A percentile compares a stretch with the other conserved stretches of the same genome.
Conservation (phyloP, 1,140 invertebrate genomes). For the Cyclargus thomasi region DNA sequence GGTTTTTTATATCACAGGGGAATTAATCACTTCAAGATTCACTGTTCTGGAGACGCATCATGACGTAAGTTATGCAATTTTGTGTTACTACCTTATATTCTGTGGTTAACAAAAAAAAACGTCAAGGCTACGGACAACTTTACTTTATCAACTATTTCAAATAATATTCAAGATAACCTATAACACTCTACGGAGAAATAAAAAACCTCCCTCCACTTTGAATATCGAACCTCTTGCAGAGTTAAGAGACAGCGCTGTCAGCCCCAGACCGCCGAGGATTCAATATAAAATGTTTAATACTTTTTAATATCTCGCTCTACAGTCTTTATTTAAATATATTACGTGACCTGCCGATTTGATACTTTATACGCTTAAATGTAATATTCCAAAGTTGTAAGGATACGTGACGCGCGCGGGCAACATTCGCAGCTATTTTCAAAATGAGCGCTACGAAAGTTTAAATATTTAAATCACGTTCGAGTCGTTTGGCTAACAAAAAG, state of each 20-base stretch:
- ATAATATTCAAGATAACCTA: not conserved
- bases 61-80: no score
- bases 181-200: not conserved
- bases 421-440: constrained; percentile 14
- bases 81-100: no score
- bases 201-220: not conserved
- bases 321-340: constrained; percentile 13
- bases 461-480: constrained; percentile 21
- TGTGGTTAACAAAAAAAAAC: no score
- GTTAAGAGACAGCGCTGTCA: constrained; percentile 2
- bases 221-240: constrained; percentile 1
- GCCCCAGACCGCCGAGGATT: not conserved
- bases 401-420: not conserved
- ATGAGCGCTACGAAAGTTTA: constrained; percentile 12
- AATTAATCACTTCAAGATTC: not conserved
- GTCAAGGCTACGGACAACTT: no score
- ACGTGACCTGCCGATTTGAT: constrained; percentile 9
- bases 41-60: not conserved
- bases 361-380: constrained; percentile 12
- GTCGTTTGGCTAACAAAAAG: constrained; percentile 21
- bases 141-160: not conserved
- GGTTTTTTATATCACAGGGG: not conserved
- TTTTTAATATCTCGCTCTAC: not conserved
- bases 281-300: constrained; percentile 4
- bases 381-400: constrained; percentile 12